These are phyloP conservation scores for Dicycla oo DNA, from an alignment of 2,888 invertebrate genomes.

Conservation along the genomic window DNA sequence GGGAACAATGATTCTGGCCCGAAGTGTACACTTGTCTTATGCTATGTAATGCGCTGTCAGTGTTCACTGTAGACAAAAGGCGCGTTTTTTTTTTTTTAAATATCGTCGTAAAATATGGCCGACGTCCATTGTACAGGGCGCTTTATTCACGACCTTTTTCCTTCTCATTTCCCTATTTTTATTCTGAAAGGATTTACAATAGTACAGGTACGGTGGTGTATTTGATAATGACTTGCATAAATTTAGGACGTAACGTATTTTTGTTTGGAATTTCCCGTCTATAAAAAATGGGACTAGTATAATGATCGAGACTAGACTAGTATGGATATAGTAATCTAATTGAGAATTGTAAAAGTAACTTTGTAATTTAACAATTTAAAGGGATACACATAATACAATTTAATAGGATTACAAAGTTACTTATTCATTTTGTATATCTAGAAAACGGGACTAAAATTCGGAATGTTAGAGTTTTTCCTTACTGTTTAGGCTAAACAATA, in stretches of 20 bases:
- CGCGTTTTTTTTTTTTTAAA: conserved; percentile 75
- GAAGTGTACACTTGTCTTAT: conserved; percentile 86
- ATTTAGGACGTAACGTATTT: conserved; percentile 66
- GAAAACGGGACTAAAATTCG: too few relatives aligned
- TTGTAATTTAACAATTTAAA: too few relatives aligned
- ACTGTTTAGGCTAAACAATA: too few relatives aligned
- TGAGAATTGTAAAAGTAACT: too few relatives aligned
- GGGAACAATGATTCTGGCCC: conserved; percentile 79
- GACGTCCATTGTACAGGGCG: conserved; percentile 79
- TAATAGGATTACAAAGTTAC: too few relatives aligned
- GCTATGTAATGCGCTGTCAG: conserved; percentile 86
- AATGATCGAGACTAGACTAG: too few relatives aligned
- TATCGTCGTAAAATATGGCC: conserved; percentile 86
- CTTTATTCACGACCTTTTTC: conserved; percentile 84
- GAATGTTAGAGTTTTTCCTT: too few relatives aligned
- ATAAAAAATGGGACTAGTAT: background rate
- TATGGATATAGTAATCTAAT: too few relatives aligned
- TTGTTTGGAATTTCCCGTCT: conserved; percentile 38
- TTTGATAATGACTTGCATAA: conserved; percentile 78
- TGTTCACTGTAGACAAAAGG: conserved; percentile 80
- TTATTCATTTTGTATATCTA: too few relatives aligned
- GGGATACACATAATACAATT: too few relatives aligned
- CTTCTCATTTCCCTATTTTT: conserved; percentile 87
- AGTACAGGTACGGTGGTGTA: conserved; percentile 78
- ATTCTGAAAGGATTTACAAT: conserved; percentile 88